These are phyloP conservation scores for Sternotherus odoratus DNA, from an alignment of 2,797 vertebrate species.

Conservation along the genomic window DNA sequence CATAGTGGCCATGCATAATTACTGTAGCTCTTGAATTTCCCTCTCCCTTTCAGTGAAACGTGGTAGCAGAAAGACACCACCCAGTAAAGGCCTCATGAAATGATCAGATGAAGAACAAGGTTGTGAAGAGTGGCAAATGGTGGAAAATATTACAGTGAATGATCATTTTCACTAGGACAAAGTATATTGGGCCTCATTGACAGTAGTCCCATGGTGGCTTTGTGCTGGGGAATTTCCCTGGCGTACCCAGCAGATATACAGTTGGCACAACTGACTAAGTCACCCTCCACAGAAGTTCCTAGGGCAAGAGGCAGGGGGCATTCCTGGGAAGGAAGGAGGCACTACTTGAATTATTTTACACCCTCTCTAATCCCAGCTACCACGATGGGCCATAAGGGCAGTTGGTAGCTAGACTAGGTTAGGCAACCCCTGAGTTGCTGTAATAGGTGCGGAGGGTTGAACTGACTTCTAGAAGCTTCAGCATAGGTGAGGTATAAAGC, in stretches of 20 bases:
- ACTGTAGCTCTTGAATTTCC: neutral
- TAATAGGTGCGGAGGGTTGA: neutral
- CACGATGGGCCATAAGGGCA: neutral
- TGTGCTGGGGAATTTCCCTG: neutral
- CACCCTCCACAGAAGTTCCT: neutral
- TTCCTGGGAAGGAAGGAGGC: neutral
- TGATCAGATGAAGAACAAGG: neutral
- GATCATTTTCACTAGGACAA: neutral
- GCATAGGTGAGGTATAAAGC: neutral
- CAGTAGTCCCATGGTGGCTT: neutral
- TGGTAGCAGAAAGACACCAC: neutral
- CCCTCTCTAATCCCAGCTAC: neutral
- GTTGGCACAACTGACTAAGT: neutral
- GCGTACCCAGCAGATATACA: neutral
- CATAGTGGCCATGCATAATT: neutral
- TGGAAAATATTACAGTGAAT: neutral
- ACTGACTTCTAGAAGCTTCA: neutral
- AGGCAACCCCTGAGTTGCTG: neutral
- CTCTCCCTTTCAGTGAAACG: neutral
- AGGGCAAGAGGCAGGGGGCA: neutral
- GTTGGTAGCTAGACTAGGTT: neutral
- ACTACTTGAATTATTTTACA: too few relatives aligned
- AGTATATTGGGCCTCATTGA: accelerated
- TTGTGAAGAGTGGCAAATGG: neutral
- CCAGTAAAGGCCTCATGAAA: neutral